These are phyloP conservation scores for Intellagama lesueurii DNA, from an alignment of 2,797 vertebrate genomes.

Conservation along the genomic window DNA sequence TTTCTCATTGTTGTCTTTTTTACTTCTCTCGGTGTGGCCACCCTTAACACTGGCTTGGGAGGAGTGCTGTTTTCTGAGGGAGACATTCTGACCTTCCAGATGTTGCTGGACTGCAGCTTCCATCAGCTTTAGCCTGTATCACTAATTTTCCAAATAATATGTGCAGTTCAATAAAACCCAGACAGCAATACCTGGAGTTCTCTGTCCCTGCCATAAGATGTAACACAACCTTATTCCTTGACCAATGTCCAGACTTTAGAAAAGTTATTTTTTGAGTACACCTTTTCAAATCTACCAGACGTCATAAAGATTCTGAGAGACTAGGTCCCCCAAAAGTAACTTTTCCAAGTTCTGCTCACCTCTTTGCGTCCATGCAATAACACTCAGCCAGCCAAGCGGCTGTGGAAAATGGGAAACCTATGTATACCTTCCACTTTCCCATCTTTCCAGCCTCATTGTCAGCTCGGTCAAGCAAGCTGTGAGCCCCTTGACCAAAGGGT, in stretches of 20 bases:
- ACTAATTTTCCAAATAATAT: no score
- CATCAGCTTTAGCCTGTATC: not conserved
- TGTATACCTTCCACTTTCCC: constrained; percentile 39
- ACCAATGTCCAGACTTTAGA: no score
- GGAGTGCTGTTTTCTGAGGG: no score
- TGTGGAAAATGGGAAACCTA: not conserved
- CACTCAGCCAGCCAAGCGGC: not conserved
- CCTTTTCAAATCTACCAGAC: no score
- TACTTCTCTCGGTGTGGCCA: no score
- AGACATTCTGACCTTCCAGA: no score
- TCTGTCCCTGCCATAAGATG: not conserved
- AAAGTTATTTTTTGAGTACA: no score
- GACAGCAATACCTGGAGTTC: not conserved
- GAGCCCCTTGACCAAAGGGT: not conserved
- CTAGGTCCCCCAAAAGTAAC: no score
- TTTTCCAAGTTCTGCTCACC: not conserved
- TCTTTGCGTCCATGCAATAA: not conserved
- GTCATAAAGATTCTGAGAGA: no score
- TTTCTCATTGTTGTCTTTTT: no score
- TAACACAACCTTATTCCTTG: not conserved
- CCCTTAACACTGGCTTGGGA: no score
- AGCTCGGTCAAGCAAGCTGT: not conserved
- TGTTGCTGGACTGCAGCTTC: not conserved
- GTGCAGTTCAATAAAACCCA: not conserved
- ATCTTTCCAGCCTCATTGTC: not conserved